A percentile compares a stretch with the other conserved stretches of the same genome.
These are phyloP conservation scores for Spea multiplicata DNA, from an alignment of 2,113 vertebrate genomes.

Conservation along the genomic window DNA sequence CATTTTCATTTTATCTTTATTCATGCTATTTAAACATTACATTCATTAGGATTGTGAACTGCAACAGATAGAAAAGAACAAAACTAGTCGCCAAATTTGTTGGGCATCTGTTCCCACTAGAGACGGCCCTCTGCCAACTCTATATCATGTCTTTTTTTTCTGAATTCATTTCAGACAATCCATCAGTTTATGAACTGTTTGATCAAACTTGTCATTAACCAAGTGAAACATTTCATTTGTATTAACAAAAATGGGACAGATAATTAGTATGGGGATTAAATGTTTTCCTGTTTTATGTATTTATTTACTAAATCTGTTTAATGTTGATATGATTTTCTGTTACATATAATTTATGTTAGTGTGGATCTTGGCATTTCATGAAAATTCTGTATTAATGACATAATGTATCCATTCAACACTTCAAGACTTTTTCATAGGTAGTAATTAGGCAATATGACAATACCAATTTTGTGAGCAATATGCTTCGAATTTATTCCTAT, in stretches of 20 bases:
- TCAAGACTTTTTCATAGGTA: no score
- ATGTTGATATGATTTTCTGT: constrained; percentile 60
- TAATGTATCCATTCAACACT: no score
- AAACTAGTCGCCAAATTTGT: constrained; percentile 82
- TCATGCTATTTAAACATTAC: constrained; percentile 88
- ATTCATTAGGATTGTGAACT: constrained; percentile 83
- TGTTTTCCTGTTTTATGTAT: constrained; percentile 67
- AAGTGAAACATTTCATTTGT: constrained; percentile 79
- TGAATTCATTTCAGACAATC: constrained; percentile 82
- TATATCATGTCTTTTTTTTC: constrained; percentile 68
- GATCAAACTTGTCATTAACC: constrained; percentile 80
- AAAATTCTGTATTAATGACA: no score
- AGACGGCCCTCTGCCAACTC: constrained; percentile 77
- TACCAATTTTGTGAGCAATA: no score
- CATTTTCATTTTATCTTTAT: constrained; percentile 86
- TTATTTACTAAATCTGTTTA: constrained; percentile 67
- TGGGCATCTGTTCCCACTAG: constrained; percentile 81
- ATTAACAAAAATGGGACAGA: constrained; percentile 77
- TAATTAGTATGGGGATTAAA: constrained; percentile 72
- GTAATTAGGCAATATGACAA: no score
- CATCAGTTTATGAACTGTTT: constrained; percentile 81
- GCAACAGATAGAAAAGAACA: constrained; percentile 83
- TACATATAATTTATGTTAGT: constrained; percentile 14
- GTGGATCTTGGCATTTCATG: neutral
- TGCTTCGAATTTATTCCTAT: no score